These are phyloP conservation scores for Acipenser ruthenus DNA, from an alignment of 2,797 vertebrate species.

Conservation along the genomic window DNA sequence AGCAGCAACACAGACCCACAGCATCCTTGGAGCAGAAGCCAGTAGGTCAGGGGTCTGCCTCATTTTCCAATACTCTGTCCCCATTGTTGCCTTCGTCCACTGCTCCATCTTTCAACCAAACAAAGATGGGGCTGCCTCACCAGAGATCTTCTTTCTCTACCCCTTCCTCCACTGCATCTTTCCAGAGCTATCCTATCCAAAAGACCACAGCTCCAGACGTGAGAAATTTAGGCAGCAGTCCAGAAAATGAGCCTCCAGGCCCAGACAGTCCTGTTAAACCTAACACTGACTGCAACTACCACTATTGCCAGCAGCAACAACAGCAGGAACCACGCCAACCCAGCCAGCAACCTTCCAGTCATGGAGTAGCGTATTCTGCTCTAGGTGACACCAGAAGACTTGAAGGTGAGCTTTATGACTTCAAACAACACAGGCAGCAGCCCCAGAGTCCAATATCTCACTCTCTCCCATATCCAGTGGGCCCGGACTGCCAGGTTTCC, in stretches of 20 bases:
- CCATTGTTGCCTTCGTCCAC: neutral
- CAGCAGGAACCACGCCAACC: too few species aligned
- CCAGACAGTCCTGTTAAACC: too few species aligned
- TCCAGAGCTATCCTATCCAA: too few species aligned
- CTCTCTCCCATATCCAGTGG: slow-evolving; percentile 4
- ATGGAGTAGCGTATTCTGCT: too few species aligned
- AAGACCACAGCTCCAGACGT: too few species aligned
- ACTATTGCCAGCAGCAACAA: too few species aligned
- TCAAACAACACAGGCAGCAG: neutral
- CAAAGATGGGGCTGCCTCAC: slow-evolving; percentile 14
- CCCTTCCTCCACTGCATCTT: neutral
- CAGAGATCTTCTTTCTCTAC: slow-evolving; percentile 39
- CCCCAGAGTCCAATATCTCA: neutral
- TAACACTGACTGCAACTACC: too few species aligned
- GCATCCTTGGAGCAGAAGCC: slow-evolving; percentile 22
- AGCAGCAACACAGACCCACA: slow-evolving; percentile 32
- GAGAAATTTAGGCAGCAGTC: too few species aligned
- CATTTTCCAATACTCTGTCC: slow-evolving; percentile 34
- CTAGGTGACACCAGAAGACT: too few species aligned
- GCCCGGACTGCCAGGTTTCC: slow-evolving; percentile 1
- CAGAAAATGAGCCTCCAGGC: too few species aligned
- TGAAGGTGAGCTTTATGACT: too few species aligned
- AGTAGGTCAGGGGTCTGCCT: slow-evolving; percentile 35
- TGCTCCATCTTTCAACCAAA: slow-evolving; percentile 27
- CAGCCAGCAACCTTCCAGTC: too few species aligned